Conservation (phyloP, 2,113 vertebrate species). For the Psophia crepitans region DNA sequence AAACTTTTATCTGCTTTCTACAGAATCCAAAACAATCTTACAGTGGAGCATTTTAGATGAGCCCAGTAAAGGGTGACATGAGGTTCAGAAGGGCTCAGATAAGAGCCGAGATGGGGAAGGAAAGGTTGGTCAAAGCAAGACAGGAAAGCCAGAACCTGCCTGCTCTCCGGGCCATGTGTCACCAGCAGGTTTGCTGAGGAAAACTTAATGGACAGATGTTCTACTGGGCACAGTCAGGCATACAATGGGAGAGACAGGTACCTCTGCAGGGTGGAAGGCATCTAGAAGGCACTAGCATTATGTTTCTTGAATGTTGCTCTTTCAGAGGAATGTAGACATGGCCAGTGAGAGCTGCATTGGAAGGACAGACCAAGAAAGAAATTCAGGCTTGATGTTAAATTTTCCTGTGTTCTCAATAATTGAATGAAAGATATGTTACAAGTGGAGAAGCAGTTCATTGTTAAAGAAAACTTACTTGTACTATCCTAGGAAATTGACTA, state of each 20-base stretch:
- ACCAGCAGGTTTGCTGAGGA: background rate
- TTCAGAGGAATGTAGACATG: background rate
- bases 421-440: background rate
- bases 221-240: background rate
- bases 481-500: background rate
- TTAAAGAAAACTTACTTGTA: background rate
- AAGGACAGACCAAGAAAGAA: background rate
- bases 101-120: background rate
- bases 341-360: background rate
- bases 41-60: background rate
- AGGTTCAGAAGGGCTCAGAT: background rate
- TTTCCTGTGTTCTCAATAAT: background rate
- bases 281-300: background rate
- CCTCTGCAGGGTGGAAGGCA: background rate
- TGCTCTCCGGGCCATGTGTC: background rate
- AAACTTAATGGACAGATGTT: background rate
- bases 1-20: background rate
- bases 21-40: background rate
- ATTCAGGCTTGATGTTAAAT: background rate
- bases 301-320: background rate
- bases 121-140: background rate
- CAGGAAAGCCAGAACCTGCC: background rate
- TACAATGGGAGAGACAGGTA: background rate
- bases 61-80: background rate
- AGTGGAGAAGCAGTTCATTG: background rate